A percentile compares a stretch with the other conserved stretches of the same genome.
Evolutionary conservation across 2,113 vertebrate species (phyloP).

Genomic region (Marmota flaviventris): DNA sequence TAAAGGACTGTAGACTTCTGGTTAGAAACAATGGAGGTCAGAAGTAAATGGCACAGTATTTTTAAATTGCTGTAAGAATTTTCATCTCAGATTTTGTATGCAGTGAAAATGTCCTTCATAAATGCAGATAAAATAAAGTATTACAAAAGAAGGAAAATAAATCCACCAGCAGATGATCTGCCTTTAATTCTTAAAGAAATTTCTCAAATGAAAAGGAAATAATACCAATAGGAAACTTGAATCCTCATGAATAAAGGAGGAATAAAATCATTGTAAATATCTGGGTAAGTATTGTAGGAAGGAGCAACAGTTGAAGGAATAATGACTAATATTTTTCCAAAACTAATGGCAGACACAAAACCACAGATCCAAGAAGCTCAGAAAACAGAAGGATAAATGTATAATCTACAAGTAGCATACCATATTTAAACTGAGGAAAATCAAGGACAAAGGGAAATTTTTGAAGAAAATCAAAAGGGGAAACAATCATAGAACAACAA

Average conservation of each 20-base stretch:
- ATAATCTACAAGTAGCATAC: neutral
- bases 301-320: neutral
- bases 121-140: conserved; percentile 23
- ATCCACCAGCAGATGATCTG: neutral
- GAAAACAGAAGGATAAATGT: conserved; percentile 22
- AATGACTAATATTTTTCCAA: neutral
- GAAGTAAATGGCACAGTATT: neutral
- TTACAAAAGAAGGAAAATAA: neutral
- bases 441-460: neutral
- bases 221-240: neutral
- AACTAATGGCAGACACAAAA: neutral
- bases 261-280: neutral
- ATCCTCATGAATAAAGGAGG: neutral
- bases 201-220: neutral
- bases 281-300: neutral
- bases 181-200: neutral
- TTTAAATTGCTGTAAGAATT: neutral
- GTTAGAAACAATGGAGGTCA: neutral
- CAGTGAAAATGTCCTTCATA: neutral
- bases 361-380: conserved; percentile 24
- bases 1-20: neutral
- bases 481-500: neutral
- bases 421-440: neutral
- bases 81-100: neutral
- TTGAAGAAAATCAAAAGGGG: neutral